phyloP scores from a whole-genome alignment of 1,140 invertebrate genomes.

The Hycleus cichorii region DNA sequence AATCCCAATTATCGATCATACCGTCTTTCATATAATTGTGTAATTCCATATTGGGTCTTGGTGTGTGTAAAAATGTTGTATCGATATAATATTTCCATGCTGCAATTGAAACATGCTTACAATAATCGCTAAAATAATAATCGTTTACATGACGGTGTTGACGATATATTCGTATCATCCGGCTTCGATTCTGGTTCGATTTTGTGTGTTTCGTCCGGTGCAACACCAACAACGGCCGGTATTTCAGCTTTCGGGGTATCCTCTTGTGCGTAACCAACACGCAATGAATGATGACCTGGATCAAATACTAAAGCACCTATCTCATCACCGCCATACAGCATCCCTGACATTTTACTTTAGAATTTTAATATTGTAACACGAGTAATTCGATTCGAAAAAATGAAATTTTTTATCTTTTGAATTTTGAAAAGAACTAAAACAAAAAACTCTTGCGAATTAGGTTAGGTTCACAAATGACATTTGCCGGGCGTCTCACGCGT shows the following conservation, averaged over 20 bases:
- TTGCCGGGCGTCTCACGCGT: no score
- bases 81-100: slow-evolving; percentile 76
- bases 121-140: neutral
- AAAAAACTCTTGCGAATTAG: no score
- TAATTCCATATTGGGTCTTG: slow-evolving; percentile 78
- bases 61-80: slow-evolving; percentile 80
- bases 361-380: no score
- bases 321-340: slow-evolving; percentile 89
- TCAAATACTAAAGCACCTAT: slow-evolving; percentile 97
- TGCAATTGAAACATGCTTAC: slow-evolving; percentile 12
- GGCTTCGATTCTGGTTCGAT: slow-evolving; percentile 57
- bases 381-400: no score
- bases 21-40: slow-evolving; percentile 88
- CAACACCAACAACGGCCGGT: slow-evolving; percentile 73
- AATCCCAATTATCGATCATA: slow-evolving; percentile 94
- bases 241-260: slow-evolving; percentile 91
- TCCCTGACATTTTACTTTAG: slow-evolving; percentile 41
- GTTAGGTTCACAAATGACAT: no score
- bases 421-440: no score
- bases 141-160: slow-evolving; percentile 45
- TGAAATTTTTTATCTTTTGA: no score
- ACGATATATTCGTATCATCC: slow-evolving; percentile 37
- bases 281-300: slow-evolving; percentile 81
- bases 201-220: slow-evolving; percentile 50
- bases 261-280: slow-evolving; percentile 87